Base-by-base conservation (phyloP, 2,113 vertebrate genomes). In the Hydrochoerus hydrochaeris region DNA sequence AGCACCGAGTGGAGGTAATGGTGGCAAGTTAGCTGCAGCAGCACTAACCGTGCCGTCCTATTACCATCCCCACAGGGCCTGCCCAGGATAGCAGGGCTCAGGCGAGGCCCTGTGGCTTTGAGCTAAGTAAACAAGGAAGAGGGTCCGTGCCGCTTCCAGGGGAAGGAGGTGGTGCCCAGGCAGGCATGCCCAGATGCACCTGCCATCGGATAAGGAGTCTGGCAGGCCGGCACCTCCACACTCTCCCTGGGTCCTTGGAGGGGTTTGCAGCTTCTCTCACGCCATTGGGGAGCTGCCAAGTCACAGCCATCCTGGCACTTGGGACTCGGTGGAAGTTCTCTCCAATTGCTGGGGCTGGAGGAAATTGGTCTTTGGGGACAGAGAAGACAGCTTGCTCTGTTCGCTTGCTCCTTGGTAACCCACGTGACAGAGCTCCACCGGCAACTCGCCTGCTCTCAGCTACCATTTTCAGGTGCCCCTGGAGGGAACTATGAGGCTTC, bases 291-390 rank as follows among this genome's bases (percentile, higher is more conserved):
- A 54, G 96, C 96, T 16, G 57, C 75, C 0, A 77, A 92, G 98
- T 96, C 0, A 0, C 97, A 97, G 97, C 97, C 82, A 44, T 67
- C 95, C 85, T 41, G 97, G 94, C 85, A 28, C 60, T 65, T 92
- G 98, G 98, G 97, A 96, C 96, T 90, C 95, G 12, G 69, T 35
- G 14, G 89, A 85, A 94, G 75, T 96, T 98, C 94, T 0, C 95
- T 44, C 95, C 95, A 94, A 92, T 88, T 91, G 5, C 96, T 89
- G 97, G 97, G 95, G 93, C 94, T 97, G 91, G 94, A 97, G 54
- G 97, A 98, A 98, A 98, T 98, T 98, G 98, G 97, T 97, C 98
- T 98, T 97, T 52, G 41, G 98, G 98, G 98, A 96, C 49, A 71
- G 60, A 19, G 96, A 97, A 90, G 97, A 94, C 98, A 77, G 91